Evolutionary conservation across 2,888 invertebrate genomes (phyloP).

Genomic region (Nycteola revayana): DNA sequence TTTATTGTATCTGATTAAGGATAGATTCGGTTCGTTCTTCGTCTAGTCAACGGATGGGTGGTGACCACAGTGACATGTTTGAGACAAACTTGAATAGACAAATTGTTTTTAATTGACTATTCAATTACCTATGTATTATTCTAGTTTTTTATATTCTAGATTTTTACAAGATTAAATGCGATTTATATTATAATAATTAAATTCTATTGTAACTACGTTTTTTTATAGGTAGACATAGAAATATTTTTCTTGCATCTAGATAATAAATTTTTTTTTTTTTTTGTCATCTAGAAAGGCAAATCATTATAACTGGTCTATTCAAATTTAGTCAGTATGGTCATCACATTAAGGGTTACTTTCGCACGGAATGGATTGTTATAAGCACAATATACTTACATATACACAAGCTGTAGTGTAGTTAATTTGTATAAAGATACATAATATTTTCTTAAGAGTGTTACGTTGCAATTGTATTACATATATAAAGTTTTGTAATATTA

Average conservation of each 20-base stretch:
- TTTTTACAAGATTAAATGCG: too few relatives aligned
- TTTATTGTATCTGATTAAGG: conserved; percentile 19
- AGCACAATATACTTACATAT: conserved; percentile 22
- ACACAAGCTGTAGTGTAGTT: conserved; percentile 22
- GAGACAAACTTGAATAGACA: too few relatives aligned
- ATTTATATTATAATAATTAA: too few relatives aligned
- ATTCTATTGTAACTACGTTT: too few relatives aligned
- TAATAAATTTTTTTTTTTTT: too few relatives aligned
- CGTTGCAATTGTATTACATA: conserved; percentile 44
- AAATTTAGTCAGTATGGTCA: conserved; percentile 1
- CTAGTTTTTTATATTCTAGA: too few relatives aligned
- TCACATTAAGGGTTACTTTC: conserved; percentile 22
- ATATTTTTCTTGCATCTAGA: too few relatives aligned
- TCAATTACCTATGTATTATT: too few relatives aligned
- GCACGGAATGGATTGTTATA: conserved; percentile 23
- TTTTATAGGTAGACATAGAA: too few relatives aligned
- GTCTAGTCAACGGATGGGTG: conserved; percentile 52
- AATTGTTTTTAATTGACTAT: too few relatives aligned
- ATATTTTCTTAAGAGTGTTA: conserved; percentile 52
- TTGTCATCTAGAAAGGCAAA: too few relatives aligned
- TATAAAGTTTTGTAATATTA: conserved; percentile 53
- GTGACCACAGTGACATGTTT: conserved; percentile 27
- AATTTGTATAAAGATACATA: conserved; percentile 36
- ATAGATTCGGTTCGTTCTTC: conserved; percentile 38
- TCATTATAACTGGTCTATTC: too few relatives aligned